Percentiles rank a stretch among this genome's conserved stretches.
These are phyloP conservation scores for Drosophila ficusphila DNA, from an alignment of 1,140 invertebrate species.

Conservation along the genomic window DNA sequence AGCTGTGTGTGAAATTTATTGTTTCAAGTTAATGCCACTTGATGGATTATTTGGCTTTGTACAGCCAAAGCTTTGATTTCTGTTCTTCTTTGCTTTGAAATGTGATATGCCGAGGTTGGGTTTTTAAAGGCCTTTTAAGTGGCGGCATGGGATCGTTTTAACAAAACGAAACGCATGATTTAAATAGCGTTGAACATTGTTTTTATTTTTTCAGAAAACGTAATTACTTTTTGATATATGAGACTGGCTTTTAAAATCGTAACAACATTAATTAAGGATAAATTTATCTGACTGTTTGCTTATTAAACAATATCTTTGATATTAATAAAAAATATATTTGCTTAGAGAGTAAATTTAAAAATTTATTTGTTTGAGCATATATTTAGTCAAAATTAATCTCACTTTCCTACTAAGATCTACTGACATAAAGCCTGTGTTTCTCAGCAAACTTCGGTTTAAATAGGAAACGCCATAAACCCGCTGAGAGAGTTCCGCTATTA, in stretches of 20 bases:
- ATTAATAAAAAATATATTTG: too few relatives aligned
- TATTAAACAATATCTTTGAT: too few relatives aligned
- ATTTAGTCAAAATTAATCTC: too few relatives aligned
- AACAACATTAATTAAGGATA: too few relatives aligned
- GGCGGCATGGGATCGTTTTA: neutral
- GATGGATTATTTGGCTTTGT: constrained; percentile 81
- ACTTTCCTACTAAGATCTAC: too few relatives aligned
- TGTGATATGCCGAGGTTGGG: constrained; percentile 1
- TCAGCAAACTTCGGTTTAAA: neutral
- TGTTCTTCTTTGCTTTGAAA: constrained; percentile 15
- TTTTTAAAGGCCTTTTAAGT: neutral
- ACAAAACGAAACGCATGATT: neutral
- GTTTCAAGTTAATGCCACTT: constrained; percentile 83
- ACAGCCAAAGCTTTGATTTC: constrained; percentile 62
- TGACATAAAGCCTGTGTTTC: neutral
- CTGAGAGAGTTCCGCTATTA: constrained; percentile 26
- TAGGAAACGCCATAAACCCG: neutral
- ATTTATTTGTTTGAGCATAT: too few relatives aligned
- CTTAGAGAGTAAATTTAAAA: too few relatives aligned
- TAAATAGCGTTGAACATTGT: neutral
- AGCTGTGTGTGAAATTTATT: constrained; percentile 77
- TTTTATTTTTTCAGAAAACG: neutral
- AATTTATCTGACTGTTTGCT: too few relatives aligned
- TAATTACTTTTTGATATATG: neutral
- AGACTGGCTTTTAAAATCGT: too few relatives aligned